Base-by-base conservation (phyloP, 2,113 vertebrate species). In the Meriones unguiculatus region DNA sequence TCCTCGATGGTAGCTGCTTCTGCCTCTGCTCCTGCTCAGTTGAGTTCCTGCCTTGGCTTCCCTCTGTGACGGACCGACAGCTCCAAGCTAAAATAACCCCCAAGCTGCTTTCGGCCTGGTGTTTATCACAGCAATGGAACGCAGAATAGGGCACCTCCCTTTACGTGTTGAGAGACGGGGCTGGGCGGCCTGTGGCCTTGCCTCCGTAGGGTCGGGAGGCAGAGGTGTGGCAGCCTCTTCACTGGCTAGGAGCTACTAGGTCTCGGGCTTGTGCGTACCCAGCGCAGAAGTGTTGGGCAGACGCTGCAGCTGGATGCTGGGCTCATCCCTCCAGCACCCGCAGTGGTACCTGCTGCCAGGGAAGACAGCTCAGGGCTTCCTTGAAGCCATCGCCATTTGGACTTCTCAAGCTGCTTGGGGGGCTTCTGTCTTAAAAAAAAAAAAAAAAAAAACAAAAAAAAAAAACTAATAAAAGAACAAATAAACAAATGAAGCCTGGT, bases 251-350 rank as follows among this genome's bases (percentile, higher is more conserved):
- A 62, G 41, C 41, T 4, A 65, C 30, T 0, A 0, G 75, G 59
- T 38, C 52, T 46, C 3, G 17, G 52, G 11, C 32, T 11, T 1
- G 1, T 7, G 22, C 5, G 1, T 41, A 13, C 4, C 50, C 38
- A 11, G 12, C 64, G 4, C 6, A n/a, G 84, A 52, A 86, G 50
- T 32, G 17, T 22, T 22, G 4, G 38, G 28, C 62, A 50, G 32
- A 32, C 4, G 3, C 17, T 25, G 32, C 1, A 28, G 25, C 15
- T 0, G 0, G 2, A n/a, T 3, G 2, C 64, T 64, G 35, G n/a
- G 30, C 4, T 52, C 0, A 5, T 57, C 38, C 50, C 46, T 1
- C 28, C 41, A 8, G 14, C 54, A 62, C 22, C 24, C 10, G 0
- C 20, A 3, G 0, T 50, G 35, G 17, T 2, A 52, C 59, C 28